phyloP scores from a whole-genome alignment of 35 echinoderm and acorn worm species.

The Ptychodera flava region DNA sequence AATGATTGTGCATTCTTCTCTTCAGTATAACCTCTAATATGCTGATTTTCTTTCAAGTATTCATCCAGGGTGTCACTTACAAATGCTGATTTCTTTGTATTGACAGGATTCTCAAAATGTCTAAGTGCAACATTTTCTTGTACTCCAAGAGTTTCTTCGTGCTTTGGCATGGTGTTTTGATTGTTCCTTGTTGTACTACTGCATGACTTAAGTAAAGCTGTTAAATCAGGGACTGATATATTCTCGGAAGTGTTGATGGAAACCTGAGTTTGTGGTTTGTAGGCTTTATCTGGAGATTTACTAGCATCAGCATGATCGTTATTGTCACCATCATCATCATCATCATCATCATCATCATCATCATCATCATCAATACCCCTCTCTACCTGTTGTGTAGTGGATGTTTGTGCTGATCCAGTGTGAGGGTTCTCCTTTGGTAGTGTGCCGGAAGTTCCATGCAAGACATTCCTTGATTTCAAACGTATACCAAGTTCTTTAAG shows the following conservation, averaged over 20 bases:
- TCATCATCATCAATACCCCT: slow-evolving; percentile 17
- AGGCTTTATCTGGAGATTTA: not conserved
- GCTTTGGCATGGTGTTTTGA: not conserved
- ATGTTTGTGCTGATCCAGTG: slow-evolving; percentile 10
- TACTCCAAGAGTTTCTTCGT: slow-evolving; percentile 10
- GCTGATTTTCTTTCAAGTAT: slow-evolving; percentile 28
- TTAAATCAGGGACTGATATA: not conserved
- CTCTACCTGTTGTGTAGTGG: slow-evolving; percentile 3
- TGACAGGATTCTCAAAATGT: slow-evolving; percentile 67
- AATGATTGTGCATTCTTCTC: not conserved
- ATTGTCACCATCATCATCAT: slow-evolving; percentile 3
- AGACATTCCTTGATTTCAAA: slow-evolving; percentile 25
- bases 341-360: slow-evolving; percentile 6
- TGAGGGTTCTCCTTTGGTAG: slow-evolving; percentile 1
- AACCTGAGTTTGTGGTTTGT: not conserved
- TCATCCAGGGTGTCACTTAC: slow-evolving; percentile 63
- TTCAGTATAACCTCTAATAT: not conserved
- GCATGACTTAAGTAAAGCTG: not conserved
- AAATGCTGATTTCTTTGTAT: slow-evolving; percentile 72
- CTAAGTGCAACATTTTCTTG: slow-evolving; percentile 64
- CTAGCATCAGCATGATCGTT: not conserved
- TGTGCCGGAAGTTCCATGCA: slow-evolving; percentile 29
- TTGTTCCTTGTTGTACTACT: slow-evolving; percentile 5
- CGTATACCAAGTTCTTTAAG: not conserved
- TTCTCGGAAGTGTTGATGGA: not conserved